Base-by-base conservation (phyloP, 2,797 vertebrate species). In the Masticophis lateralis region DNA sequence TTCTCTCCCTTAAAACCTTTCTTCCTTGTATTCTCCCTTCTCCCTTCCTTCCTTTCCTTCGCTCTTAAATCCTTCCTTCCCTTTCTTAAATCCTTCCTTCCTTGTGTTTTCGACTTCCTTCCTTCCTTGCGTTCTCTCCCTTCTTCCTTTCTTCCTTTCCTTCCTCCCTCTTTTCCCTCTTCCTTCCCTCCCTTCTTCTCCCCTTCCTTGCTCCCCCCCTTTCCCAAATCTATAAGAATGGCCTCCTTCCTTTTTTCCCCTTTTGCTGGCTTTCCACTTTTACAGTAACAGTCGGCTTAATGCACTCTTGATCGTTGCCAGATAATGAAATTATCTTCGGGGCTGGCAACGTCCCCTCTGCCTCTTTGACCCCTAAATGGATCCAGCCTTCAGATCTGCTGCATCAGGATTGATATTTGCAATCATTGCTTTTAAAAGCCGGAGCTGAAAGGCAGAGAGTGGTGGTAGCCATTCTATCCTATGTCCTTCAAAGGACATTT, bases 311-410 rank as follows among this genome's bases (percentile, higher is more conserved):
- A 56, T 88, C 88, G 12, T 94, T 94, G 94, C 93, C 92, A 94
- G 93, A 90, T 94, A 88, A 93, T 66, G 60, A 88, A 16, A 94
- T 95, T 96, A 89, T 93, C 47, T 93, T 90, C 60, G 8, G 32
- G 18, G 32, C 18, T 96, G 96, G 95, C 96, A 93, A 59, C 25
- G 47, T 32, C 92, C 91, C 89, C 56, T 94, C 89, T 53, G 91
- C 74, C 86, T 86, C 1, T n/a, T 74, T 89, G 8, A 94, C 92
- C 92, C 91, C 92, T 95, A 94, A 94, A 2, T 0, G 69, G 90
- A 93, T 94, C 91, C 90, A 94, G 95, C 94, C 93, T 95, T 93
- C 94, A 94, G 87, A 96, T 90, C 87, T 60, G 59, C 88, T 92
- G 88, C 6, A 32, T 87, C 86, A 66, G 20, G 20, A 86, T 60